Percentiles rank a stretch among this genome's conserved stretches.
phyloP scores from a whole-genome alignment of 2,888 invertebrate genomes.

The Bellardia pandia region DNA sequence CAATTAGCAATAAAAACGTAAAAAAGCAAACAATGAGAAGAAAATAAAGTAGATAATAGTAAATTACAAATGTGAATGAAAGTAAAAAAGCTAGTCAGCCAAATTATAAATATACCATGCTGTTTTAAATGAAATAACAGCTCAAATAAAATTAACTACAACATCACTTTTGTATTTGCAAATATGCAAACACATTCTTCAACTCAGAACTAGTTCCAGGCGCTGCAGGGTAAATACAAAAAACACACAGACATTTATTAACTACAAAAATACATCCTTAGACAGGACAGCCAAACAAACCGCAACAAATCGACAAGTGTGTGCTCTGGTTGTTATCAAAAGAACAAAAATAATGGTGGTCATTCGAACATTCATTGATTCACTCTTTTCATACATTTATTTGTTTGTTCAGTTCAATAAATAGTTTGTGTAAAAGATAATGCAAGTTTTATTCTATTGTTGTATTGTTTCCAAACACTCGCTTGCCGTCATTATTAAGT shows the following conservation, averaged over 20 bases:
- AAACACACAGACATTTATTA: conserved; percentile 49
- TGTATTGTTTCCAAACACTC: conserved; percentile 17
- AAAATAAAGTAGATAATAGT: conserved; percentile 62
- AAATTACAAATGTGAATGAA: conserved; percentile 68
- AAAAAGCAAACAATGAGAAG: conserved; percentile 55
- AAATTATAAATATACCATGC: background rate
- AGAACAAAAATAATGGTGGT: conserved; percentile 53
- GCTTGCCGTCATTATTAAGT: conserved; percentile 47
- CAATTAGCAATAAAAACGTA: conserved; percentile 78
- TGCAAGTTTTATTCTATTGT: conserved; percentile 42
- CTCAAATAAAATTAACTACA: too few species aligned
- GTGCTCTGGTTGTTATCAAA: conserved; percentile 51
- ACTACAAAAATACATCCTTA: conserved; percentile 47
- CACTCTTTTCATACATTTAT: conserved; percentile 53
- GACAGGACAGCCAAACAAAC: conserved; percentile 25
- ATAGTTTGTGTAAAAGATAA: conserved; percentile 59
- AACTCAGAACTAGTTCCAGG: too few species aligned
- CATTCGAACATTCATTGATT: conserved; percentile 57
- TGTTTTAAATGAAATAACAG: too few species aligned
- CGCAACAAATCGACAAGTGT: conserved; percentile 57
- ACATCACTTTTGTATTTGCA: too few species aligned
- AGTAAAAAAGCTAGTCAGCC: conserved; percentile 63
- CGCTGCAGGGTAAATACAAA: background rate
- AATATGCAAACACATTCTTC: too few species aligned
- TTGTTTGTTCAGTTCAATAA: conserved; percentile 51